Conservation (phyloP, 1,140 invertebrate genomes). For the Drosophila pseudoananassae region DNA sequence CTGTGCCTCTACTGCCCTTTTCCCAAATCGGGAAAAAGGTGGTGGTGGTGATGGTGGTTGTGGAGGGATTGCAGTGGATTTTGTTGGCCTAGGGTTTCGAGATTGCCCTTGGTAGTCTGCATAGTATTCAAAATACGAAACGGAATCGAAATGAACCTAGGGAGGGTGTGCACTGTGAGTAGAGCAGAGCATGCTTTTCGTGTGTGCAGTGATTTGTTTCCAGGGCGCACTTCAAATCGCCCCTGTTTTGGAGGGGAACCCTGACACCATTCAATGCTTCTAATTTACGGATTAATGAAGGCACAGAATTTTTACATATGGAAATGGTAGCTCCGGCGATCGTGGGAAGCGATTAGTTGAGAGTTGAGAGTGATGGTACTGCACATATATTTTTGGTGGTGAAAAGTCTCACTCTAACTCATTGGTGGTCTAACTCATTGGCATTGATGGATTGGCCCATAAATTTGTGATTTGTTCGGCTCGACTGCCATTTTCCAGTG, state of each 20-base stretch:
- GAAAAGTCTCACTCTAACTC: background rate
- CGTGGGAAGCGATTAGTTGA: constrained; percentile 82
- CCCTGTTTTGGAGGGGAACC: constrained; percentile 3
- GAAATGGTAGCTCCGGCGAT: constrained; percentile 61
- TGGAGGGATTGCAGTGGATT: constrained; percentile 42
- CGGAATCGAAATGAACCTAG: constrained; percentile 19
- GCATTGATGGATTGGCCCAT: constrained; percentile 80
- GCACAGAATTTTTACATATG: constrained; percentile 79
- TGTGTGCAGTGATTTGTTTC: constrained; percentile 65
- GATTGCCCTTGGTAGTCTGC: constrained; percentile 25
- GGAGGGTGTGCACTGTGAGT: background rate
- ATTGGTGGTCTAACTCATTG: constrained; percentile 27
- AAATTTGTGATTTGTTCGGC: constrained; percentile 80
- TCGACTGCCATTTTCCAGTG: constrained; percentile 55
- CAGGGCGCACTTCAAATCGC: constrained; percentile 22
- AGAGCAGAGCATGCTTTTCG: background rate
- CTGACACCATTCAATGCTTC: constrained; percentile 77
- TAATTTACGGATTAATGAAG: constrained; percentile 82
- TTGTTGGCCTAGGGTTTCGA: constrained; percentile 35
- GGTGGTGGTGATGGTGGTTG: constrained; percentile 20
- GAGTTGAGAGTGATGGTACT: constrained; percentile 8
- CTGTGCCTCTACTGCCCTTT: constrained; percentile 34
- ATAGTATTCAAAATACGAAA: constrained; percentile 17
- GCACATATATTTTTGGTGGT: constrained; percentile 10
- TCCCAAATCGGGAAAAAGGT: background rate